Evolutionary conservation across 2,113 vertebrate species (phyloP), one percentile per base, ranked within the genome.

Genomic region (Ariopsis seemanni): DNA sequence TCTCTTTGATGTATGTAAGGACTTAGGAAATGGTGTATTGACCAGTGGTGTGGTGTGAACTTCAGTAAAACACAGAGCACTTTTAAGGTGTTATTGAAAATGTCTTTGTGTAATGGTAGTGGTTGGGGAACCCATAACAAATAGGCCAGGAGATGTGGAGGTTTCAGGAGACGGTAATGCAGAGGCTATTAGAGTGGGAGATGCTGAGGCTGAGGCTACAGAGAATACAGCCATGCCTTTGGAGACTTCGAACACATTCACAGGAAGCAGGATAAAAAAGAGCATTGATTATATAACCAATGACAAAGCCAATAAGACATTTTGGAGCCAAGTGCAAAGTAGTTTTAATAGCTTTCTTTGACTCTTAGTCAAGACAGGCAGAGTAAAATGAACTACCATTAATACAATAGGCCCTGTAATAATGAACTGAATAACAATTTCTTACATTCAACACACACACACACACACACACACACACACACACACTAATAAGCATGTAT

Each of bases 1-100:
- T 2, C 83, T 85, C 52, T 90, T 87, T 88, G 88, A 86, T 82
- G 82, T 78, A 84, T 84, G 69, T 82, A 55, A 88, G 78, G 85
- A 85, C 65, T 87, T 78, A 42, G 74, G 52, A 89, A 88, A 69
- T 55, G 65, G 55, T 50, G 42, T 84, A 63, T 85, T 82, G 67
- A 88, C 71, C 77, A 79, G 17, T 20, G 15, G 53, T 69, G 27
- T 8, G 17, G 60, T 80, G 74, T 83, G 79, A 77, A 80, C 82
- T 88, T 90, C 84, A 86, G 58, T 81, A 55, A 86, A 87, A 87
- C 63, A 30, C 27, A 42, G 34, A 67, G 1, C 50, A 84, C 78
- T 80, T 65, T 62, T 88, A 63, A 75, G 67, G n/a, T 62, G 52
- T 84, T 55, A 83, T 22, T 42, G 65, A 72, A 71, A 88, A 81